These are phyloP conservation scores for Drosophila paramelanica DNA, from an alignment of 2,888 invertebrate species.

Conservation along the genomic window DNA sequence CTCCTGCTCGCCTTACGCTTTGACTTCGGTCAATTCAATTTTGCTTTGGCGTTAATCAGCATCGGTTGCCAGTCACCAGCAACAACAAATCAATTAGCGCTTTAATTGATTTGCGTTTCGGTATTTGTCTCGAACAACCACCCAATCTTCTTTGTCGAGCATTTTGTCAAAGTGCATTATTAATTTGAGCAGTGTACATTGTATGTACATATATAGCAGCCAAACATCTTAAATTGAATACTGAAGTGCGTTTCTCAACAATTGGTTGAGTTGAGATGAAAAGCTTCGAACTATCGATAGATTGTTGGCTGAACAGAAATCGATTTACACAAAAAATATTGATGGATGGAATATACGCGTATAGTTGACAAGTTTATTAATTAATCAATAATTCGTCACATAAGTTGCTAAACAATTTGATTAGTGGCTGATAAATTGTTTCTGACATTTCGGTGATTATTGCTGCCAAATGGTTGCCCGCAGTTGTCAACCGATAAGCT, in stretches of 20 bases:
- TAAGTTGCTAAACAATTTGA: background rate
- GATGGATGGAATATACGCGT: background rate
- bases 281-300: background rate
- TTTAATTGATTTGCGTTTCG: conserved; percentile 68
- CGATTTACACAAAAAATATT: background rate
- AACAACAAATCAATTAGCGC: conserved; percentile 64
- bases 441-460: too few relatives aligned
- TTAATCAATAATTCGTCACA: background rate
- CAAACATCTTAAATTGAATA: conserved; percentile 6
- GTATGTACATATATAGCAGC: background rate
- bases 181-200: background rate
- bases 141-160: background rate
- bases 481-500: too few relatives aligned
- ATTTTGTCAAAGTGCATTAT: conserved; percentile 36
- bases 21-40: conserved; percentile 59
- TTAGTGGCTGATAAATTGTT: background rate
- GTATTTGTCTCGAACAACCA: conserved; percentile 36
- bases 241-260: conserved; percentile 9
- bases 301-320: background rate
- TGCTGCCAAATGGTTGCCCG: too few relatives aligned
- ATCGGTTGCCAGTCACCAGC: conserved; percentile 18
- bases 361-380: background rate
- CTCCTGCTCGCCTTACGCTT: conserved; percentile 39
- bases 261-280: background rate
- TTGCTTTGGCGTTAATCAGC: conserved; percentile 61